Conservation (phyloP, 1,140 invertebrate genomes). For the Aethina tumida region DNA sequence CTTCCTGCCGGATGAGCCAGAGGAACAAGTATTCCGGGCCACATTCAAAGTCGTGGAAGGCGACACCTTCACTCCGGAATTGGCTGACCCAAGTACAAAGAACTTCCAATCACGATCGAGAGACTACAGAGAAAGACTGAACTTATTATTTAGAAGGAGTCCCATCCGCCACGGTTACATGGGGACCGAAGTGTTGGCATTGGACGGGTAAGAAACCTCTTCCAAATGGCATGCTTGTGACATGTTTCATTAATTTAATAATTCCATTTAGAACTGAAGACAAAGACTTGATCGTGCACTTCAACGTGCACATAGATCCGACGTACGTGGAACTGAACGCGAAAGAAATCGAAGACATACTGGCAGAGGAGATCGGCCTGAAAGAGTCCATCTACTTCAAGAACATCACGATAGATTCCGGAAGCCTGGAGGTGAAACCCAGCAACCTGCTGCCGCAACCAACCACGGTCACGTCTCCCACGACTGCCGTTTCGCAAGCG, state of each 20-base stretch:
- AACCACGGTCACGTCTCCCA: conserved; percentile 41
- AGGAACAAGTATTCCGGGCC: conserved; percentile 69
- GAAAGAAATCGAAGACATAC: conserved; percentile 39
- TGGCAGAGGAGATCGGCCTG: conserved; percentile 45
- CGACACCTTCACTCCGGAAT: conserved; percentile 51
- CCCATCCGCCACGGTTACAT: conserved; percentile 57
- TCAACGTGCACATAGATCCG: conserved; percentile 60
- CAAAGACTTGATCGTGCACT: conserved; percentile 59
- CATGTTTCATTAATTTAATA: neutral
- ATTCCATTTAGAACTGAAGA: conserved; percentile 49
- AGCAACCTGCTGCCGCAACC: conserved; percentile 44
- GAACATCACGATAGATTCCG: conserved; percentile 53
- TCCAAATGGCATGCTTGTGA: neutral
- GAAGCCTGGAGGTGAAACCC: conserved; percentile 56
- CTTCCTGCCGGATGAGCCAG: conserved; percentile 59
- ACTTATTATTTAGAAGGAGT: conserved; percentile 63
- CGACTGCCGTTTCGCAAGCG: conserved; percentile 22
- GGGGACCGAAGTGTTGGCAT: conserved; percentile 58
- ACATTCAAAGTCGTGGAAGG: conserved; percentile 59
- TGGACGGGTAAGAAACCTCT: conserved; percentile 59
- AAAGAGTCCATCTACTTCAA: conserved; percentile 44
- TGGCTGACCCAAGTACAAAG: conserved; percentile 55
- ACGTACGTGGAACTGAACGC: conserved; percentile 43
- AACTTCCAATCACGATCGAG: conserved; percentile 55
- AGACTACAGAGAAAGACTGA: conserved; percentile 62